These are phyloP conservation scores for Thermophis baileyi DNA, from an alignment of 2,113 vertebrate genomes.

Conservation along the genomic window DNA sequence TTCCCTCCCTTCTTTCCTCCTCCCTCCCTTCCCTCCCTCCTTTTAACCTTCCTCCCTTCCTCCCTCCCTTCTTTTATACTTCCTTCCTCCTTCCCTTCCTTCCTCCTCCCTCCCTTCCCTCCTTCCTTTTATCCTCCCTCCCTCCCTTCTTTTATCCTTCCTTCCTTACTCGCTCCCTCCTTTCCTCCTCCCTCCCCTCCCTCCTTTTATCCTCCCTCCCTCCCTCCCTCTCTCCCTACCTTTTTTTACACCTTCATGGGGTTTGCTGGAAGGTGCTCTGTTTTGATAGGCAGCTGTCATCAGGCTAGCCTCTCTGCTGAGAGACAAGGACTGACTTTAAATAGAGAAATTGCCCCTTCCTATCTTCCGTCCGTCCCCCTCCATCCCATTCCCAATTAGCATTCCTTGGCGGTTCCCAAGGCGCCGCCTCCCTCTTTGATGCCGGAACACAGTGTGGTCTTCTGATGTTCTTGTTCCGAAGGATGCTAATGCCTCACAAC, in stretches of 20 bases:
- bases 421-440: background rate
- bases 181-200: background rate
- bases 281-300: background rate
- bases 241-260: background rate
- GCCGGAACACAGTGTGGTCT: too few relatives aligned
- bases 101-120: background rate
- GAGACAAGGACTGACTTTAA: background rate
- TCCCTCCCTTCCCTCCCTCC: too few relatives aligned
- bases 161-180: too few relatives aligned
- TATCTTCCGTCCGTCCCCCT: accelerated
- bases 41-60: background rate
- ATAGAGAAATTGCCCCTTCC: background rate
- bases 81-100: too few relatives aligned
- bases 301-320: background rate
- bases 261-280: background rate
- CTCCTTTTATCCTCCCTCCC: background rate
- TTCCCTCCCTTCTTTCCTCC: background rate
- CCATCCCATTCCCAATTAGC: background rate
- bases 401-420: background rate
- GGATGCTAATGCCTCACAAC: too few relatives aligned
- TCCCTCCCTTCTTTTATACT: too few relatives aligned
- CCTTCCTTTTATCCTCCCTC: too few relatives aligned
- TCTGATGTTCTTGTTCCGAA: too few relatives aligned
- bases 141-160: background rate
- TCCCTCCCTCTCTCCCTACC: background rate